phyloP scores from a whole-genome alignment of 30 jellyfish, hydroid and myxozoan species.

The Haliclystus octoradiatus region DNA sequence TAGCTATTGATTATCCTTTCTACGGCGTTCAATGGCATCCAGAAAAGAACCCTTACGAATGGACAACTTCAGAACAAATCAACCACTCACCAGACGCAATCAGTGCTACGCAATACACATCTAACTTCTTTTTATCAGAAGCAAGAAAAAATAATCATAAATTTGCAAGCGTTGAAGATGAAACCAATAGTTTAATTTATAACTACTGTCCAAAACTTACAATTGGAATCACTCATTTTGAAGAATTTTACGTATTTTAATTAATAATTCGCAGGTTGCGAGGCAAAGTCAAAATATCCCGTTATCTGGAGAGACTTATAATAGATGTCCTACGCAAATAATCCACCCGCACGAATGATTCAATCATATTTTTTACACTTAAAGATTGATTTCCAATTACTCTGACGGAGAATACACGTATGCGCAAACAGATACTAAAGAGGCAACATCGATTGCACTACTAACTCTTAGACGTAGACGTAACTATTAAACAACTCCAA shows the following conservation, averaged over 20 bases:
- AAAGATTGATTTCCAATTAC: too few relatives aligned
- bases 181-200: slow-evolving; percentile 34
- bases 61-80: neutral
- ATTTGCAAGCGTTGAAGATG: slow-evolving; percentile 47
- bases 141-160: slow-evolving; percentile 13
- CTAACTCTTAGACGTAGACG: too few relatives aligned
- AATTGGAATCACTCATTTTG: neutral
- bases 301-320: too few relatives aligned
- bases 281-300: too few relatives aligned
- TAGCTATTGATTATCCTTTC: neutral
- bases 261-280: neutral
- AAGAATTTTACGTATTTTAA: too few relatives aligned
- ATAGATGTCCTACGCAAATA: too few relatives aligned
- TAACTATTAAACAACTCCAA: too few relatives aligned
- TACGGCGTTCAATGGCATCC: slow-evolving; percentile 1
- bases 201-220: slow-evolving; percentile 30
- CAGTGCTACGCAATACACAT: neutral
- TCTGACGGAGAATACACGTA: too few relatives aligned
- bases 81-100: neutral
- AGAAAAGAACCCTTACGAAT: neutral
- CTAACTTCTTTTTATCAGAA: neutral
- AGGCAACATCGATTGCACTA: too few relatives aligned
- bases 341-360: too few relatives aligned
- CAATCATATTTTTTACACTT: too few relatives aligned
- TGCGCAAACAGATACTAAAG: too few relatives aligned